Base-by-base conservation (phyloP, 2,113 vertebrate genomes). In the Anser cygnoides region DNA sequence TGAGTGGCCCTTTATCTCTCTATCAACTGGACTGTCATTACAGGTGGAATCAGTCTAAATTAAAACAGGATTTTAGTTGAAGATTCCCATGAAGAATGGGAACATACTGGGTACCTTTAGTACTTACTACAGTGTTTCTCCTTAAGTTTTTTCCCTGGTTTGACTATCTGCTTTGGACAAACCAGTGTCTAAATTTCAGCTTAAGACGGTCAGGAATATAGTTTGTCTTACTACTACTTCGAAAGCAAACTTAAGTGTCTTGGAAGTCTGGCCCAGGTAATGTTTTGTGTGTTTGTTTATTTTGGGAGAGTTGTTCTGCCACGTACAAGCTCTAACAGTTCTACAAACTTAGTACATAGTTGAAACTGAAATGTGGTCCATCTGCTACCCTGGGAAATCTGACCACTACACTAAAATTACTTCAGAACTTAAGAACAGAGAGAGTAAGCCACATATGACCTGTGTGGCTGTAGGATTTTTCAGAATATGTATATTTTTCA, bases 351-450 rank as follows among this genome's bases (percentile, higher is more conserved):
- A 80, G 85, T 86, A 93, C 35, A 66, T 76, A 16, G 21, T 86
- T 90, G 79, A 65, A 81, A 78, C n/a, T 65, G 80, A 95, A 92
- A 86, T 79, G 49, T 57, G 35, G 75, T 89, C 73, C 66, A 46
- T 92, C 90, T 95, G 92, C 86, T 90, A 90, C 80, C 79, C 80
- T 94, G 73, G 92, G 80, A 89, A 94, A 72, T 84, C 28, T 44
- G 83, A 90, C 79, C 22, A 21, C 63, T 90, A 0, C 62, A 63
- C 80, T 89, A 68, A 89, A 94, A 93, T 81, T 59, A 86, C 63
- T 92, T 91, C 55, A 87, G 65, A 79, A 88, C 57, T 84, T 93
- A 84, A 92, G 89, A 97, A 68, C 78, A 87, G 78, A 82, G 44
- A 63, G 63, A 39, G 31, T 23, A 50, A 88, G 61, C 54, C 44